phyloP scores from a whole-genome alignment of 2,888 invertebrate genomes.

The Clanis bilineata region DNA sequence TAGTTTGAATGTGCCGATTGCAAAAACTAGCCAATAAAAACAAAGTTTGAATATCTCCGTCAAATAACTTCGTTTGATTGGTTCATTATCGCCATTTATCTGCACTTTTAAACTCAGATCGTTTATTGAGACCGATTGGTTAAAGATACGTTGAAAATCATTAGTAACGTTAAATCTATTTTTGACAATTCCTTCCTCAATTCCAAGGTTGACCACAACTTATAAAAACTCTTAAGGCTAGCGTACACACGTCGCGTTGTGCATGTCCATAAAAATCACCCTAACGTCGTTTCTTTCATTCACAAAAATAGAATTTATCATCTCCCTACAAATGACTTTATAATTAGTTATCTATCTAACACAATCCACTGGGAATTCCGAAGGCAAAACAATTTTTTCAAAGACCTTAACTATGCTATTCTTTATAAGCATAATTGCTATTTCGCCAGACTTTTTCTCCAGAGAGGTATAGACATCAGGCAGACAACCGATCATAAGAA shows the following conservation, averaged over 20 bases:
- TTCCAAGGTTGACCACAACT: constrained; percentile 30
- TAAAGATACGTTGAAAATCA: background rate
- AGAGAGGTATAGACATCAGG: too few species aligned
- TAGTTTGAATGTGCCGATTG: too few species aligned
- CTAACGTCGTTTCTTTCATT: constrained; percentile 39
- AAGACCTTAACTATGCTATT: background rate
- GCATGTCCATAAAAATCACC: constrained; percentile 52
- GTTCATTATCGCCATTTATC: too few species aligned
- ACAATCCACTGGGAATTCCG: constrained; percentile 34
- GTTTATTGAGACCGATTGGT: too few species aligned
- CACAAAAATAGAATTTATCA: constrained; percentile 71
- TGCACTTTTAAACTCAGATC: too few species aligned
- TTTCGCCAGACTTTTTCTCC: too few species aligned
- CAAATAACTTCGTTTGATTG: too few species aligned
- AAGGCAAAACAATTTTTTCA: background rate
- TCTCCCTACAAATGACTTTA: constrained; percentile 58
- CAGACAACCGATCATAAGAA: too few species aligned
- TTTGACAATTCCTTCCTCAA: constrained; percentile 4
- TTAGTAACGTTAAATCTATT: background rate
- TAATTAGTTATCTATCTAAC: constrained; percentile 71
- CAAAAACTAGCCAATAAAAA: too few species aligned
- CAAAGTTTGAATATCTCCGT: too few species aligned
- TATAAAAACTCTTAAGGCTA: constrained; percentile 45
- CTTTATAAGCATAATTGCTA: background rate
- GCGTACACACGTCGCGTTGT: constrained; percentile 61